Conservation (phyloP, 2,113 vertebrate species). For the Syngnathus scovelli region DNA sequence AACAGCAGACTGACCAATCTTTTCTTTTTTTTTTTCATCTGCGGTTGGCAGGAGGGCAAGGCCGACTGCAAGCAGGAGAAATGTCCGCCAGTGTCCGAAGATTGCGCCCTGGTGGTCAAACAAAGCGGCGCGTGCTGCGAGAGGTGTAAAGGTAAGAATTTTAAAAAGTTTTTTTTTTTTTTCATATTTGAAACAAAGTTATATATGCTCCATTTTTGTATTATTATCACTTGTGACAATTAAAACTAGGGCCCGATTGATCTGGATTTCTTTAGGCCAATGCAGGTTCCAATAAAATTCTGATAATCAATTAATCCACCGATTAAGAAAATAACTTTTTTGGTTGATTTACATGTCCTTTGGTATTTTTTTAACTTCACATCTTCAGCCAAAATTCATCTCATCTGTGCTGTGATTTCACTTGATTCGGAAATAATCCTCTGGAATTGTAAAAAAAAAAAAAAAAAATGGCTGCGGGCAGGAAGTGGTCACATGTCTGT, state of each 20-base stretch:
- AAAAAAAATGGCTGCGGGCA: neutral
- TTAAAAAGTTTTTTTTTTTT: neutral
- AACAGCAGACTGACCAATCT: neutral
- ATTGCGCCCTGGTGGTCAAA: slow-evolving; percentile 92
- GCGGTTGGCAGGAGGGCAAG: slow-evolving; percentile 81
- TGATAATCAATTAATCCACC: no score
- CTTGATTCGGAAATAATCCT: slow-evolving; percentile 26
- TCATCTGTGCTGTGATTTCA: slow-evolving; percentile 20
- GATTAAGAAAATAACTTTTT: no score
- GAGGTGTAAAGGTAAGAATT: slow-evolving; percentile 84
- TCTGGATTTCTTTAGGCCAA: no score
- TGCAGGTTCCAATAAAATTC: no score
- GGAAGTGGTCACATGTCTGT: neutral
- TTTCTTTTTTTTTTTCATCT: neutral
- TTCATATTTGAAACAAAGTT: neutral
- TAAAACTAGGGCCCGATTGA: no score
- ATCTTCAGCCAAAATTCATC: no score
- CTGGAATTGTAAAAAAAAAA: neutral
- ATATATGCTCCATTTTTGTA: no score
- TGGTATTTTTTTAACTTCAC: no score
- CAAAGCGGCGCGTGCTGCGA: slow-evolving; percentile 94
- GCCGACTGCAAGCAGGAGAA: slow-evolving; percentile 96
- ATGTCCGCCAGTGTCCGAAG: slow-evolving; percentile 81
- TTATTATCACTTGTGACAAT: no score
- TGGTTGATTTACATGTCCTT: no score